Conservation (phyloP, 2,113 vertebrate genomes). For the Balaenoptera acutorostrata region DNA sequence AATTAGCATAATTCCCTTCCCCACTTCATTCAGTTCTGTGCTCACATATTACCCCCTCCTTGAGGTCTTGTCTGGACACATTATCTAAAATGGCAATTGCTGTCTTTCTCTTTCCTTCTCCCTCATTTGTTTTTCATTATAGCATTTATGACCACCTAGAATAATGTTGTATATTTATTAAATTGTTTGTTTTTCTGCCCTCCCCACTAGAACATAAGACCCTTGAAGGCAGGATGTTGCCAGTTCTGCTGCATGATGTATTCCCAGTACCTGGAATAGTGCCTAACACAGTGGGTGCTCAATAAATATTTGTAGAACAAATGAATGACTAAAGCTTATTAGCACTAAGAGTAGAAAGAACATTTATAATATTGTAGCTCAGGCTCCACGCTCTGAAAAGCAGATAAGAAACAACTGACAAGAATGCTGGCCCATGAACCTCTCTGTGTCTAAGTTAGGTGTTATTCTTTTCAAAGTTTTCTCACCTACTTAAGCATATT, state of each 20-base stretch:
- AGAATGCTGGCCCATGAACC: neutral
- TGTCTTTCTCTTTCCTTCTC: neutral
- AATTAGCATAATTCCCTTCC: neutral
- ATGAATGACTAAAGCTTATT: neutral
- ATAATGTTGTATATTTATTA: neutral
- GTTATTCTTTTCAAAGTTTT: neutral
- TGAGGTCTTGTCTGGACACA: neutral
- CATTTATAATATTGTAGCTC: neutral
- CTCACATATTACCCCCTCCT: neutral
- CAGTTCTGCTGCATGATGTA: neutral
- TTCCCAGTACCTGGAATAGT: neutral
- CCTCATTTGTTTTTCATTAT: neutral
- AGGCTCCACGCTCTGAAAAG: neutral
- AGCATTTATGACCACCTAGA: neutral
- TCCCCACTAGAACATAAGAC: neutral
- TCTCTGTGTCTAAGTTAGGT: neutral
- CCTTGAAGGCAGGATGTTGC: neutral
- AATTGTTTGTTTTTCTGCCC: neutral
- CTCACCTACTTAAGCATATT: neutral
- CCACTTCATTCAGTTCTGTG: neutral
- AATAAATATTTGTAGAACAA: neutral
- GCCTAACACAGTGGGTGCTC: neutral
- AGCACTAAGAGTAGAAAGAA: neutral
- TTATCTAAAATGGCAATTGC: neutral
- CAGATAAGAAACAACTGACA: neutral